phyloP scores from a whole-genome alignment of 2,888 invertebrate genomes.

The Cyclophora punctaria region DNA sequence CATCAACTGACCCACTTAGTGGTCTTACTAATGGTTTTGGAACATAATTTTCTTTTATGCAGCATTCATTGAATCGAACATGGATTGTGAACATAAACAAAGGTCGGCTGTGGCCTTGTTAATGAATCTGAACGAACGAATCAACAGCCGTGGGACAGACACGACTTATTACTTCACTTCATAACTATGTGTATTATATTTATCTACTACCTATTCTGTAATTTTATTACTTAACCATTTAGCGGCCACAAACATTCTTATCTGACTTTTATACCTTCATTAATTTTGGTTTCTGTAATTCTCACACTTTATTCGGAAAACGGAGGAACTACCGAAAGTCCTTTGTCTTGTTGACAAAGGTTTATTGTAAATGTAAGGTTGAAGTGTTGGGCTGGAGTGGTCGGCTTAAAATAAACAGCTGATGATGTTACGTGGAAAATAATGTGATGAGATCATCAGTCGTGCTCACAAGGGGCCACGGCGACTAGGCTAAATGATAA shows the following conservation, averaged over 20 bases:
- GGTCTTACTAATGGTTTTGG: constrained; percentile 11
- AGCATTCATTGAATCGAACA: constrained; percentile 27
- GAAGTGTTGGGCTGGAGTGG: background rate
- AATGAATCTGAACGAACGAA: constrained; percentile 54
- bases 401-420: constrained; percentile 23
- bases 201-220: constrained; percentile 20
- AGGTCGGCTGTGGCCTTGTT: constrained; percentile 53
- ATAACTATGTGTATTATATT: constrained; percentile 19
- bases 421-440: constrained; percentile 34
- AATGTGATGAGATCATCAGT: constrained; percentile 43
- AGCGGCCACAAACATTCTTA: background rate
- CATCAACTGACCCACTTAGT: constrained; percentile 11
- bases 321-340: constrained; percentile 1
- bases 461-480: constrained; percentile 32
- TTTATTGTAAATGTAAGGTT: constrained; percentile 12
- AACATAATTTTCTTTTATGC: constrained; percentile 12
- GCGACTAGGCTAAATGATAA: constrained; percentile 29
- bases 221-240: constrained; percentile 7
- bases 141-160: constrained; percentile 40
- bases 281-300: background rate
- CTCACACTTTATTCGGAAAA: background rate
- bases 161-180: constrained; percentile 30
- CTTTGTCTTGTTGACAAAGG: constrained; percentile 10
- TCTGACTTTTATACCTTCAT: constrained; percentile 3
- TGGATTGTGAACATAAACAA: constrained; percentile 48